These are phyloP conservation scores for Abscondita cerata DNA, from an alignment of 2,888 invertebrate species.

Conservation along the genomic window DNA sequence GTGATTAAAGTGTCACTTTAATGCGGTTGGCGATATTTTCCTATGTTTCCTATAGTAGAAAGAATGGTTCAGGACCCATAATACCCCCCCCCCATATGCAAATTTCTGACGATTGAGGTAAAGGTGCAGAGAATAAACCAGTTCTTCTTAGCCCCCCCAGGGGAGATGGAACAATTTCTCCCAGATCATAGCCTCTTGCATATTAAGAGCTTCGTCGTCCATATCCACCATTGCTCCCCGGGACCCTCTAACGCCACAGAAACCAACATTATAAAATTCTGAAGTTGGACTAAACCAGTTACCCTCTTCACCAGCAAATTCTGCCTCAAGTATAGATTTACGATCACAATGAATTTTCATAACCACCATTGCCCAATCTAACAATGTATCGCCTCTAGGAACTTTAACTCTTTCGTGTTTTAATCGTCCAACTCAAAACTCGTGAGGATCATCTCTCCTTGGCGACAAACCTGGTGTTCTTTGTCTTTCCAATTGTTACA, in stretches of 20 bases:
- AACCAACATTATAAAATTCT: slow-evolving; percentile 97
- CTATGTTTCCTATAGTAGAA: too few species aligned
- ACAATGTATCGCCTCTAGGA: slow-evolving; percentile 77
- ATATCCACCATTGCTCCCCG: slow-evolving; percentile 94
- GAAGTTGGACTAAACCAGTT: slow-evolving; percentile 98
- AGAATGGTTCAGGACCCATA: too few species aligned
- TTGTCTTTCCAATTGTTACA: slow-evolving; percentile 84
- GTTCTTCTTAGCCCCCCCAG: slow-evolving; percentile 89
- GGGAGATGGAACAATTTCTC: slow-evolving; percentile 70
- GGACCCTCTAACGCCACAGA: slow-evolving; percentile 93
- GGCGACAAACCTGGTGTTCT: slow-evolving; percentile 77
- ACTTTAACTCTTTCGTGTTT: slow-evolving; percentile 98
- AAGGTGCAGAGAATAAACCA: slow-evolving; percentile 95
- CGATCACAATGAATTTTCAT: slow-evolving; percentile 87
- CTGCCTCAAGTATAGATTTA: slow-evolving; percentile 93
- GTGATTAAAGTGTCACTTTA: too few species aligned
- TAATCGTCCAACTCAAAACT: slow-evolving; percentile 92
- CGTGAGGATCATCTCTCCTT: slow-evolving; percentile 85
- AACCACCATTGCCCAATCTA: slow-evolving; percentile 94
- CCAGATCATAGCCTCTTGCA: slow-evolving; percentile 59
- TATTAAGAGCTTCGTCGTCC: slow-evolving; percentile 74
- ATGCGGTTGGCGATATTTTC: too few species aligned
- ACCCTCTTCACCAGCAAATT: slow-evolving; percentile 95
- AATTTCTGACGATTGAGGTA: slow-evolving; percentile 87
- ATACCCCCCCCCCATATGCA: too few species aligned